phyloP scores from a whole-genome alignment of 2,113 vertebrate genomes.

The Pampusana beccarii region DNA sequence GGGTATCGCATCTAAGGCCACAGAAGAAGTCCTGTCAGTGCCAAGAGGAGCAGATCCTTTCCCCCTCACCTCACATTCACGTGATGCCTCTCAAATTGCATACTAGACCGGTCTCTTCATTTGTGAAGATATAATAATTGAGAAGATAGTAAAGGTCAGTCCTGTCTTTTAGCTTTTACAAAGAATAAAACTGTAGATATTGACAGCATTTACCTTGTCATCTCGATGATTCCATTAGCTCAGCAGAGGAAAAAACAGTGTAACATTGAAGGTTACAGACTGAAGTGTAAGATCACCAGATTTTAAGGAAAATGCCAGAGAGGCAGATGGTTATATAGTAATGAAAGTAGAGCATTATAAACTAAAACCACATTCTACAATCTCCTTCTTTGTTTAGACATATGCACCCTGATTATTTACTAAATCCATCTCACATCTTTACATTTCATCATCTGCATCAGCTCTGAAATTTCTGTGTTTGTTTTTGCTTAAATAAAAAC shows the following conservation, averaged over 20 bases:
- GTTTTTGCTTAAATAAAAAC: conserved; percentile 52
- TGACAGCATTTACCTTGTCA: neutral
- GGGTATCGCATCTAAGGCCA: neutral
- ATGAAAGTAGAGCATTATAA: conserved; percentile 54
- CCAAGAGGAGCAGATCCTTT: neutral
- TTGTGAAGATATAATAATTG: too few relatives aligned
- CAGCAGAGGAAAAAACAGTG: neutral
- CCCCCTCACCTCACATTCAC: neutral
- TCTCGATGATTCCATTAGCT: neutral
- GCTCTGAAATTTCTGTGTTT: conserved; percentile 52
- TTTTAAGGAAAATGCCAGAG: conserved; percentile 21
- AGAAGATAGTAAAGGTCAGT: neutral
- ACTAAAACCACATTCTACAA: conserved; percentile 40
- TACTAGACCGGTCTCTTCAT: neutral
- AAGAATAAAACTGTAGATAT: neutral
- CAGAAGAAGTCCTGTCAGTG: neutral
- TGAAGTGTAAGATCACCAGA: neutral
- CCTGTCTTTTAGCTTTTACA: neutral
- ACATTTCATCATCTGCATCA: conserved; percentile 62
- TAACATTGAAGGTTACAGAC: neutral
- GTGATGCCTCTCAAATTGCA: neutral
- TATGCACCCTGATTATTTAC: conserved; percentile 61
- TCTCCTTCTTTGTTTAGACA: conserved; percentile 56
- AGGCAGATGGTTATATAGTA: conserved; percentile 52
- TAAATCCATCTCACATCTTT: conserved; percentile 57